Base-by-base conservation (phyloP, 1,140 invertebrate species). In the Xylocopa sonorina region DNA sequence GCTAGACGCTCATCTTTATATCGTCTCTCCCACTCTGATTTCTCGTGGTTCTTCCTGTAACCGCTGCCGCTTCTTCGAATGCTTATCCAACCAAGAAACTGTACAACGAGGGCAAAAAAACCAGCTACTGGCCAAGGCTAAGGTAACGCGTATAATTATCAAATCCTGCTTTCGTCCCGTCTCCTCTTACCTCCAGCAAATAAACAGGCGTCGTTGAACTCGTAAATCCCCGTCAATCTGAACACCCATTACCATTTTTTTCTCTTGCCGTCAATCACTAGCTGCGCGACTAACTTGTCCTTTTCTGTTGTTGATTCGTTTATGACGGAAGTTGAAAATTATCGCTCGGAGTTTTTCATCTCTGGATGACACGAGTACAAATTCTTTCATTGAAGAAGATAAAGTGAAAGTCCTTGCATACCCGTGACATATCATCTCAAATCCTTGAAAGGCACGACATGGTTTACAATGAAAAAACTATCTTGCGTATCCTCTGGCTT, bases 31-130 rank as follows among this genome's bases (percentile, higher is more conserved):
- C 85, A 83, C 85, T 72, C 58, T 53, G 18, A 57, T 41, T 53
- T 71, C 21, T n/a, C 34, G 53, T 48, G 43, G 29, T 78, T 84
- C 75, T 86, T 86, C 83, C 83, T 86, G 63, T 79, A 85, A 85
- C 62, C 51, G 27, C 43, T 55, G 21, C 9, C 69, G 57, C 46
- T 78, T 78, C 73, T 32, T 64, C 73, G 64, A 66, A 79, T 32
- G 51, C 38, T 67, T n/a, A 58, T 78, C 24, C 12, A 57, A 67
- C 41, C 55, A 12, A 51, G 32, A 72, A 79, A 46, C 72, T 57
- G 29, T 51, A 43, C 51, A 82, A 78, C 9, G 32, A 16, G 79
- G 77, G 69, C 66, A 85, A 85, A 76, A 81, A 57, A 82, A 58
- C 75, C 53, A 16, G 34, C 32, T 27, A 21, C 46, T 62, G 34